A percentile compares a stretch with the other conserved stretches of the same genome.
Conservation (phyloP, 1,140 invertebrate species). For the Cherax destructor region DNA sequence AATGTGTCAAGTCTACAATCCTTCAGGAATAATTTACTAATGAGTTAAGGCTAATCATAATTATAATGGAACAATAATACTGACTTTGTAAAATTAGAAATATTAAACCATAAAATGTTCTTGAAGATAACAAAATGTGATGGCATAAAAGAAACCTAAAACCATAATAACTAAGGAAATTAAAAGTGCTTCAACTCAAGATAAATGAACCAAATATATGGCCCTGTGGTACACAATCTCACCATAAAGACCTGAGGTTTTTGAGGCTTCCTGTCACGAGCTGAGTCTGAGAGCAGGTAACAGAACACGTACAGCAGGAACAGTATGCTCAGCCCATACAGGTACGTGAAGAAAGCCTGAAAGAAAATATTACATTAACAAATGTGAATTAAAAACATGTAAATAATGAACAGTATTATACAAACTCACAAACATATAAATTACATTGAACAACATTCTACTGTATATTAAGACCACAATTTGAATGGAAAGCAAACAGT, state of each 20-base stretch:
- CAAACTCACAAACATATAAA: not conserved
- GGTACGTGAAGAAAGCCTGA: conserved; percentile 97
- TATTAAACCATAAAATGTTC: not conserved
- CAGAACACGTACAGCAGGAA: conserved; percentile 98
- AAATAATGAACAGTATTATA: not conserved
- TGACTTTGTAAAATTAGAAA: not conserved
- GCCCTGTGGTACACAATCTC: conserved; percentile 54
- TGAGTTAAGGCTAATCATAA: not conserved
- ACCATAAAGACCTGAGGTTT: conserved; percentile 71
- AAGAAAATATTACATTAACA: conserved; percentile 69
- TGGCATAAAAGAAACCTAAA: conserved; percentile 24
- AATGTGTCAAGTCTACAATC: not conserved
- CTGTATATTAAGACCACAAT: no score
- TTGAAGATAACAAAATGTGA: not conserved
- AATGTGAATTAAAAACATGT: not conserved
- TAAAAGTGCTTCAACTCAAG: not conserved
- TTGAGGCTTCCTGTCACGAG: conserved; percentile 74
- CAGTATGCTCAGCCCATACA: conserved; percentile 95
- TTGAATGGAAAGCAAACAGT: no score
- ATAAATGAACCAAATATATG: conserved; percentile 23
- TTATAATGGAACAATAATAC: not conserved
- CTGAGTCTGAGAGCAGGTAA: conserved; percentile 94
- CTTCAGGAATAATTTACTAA: not conserved
- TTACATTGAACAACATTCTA: not conserved
- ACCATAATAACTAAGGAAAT: conserved; percentile 21